Base-by-base conservation (phyloP, 1,140 invertebrate species). In the Cherax destructor region DNA sequence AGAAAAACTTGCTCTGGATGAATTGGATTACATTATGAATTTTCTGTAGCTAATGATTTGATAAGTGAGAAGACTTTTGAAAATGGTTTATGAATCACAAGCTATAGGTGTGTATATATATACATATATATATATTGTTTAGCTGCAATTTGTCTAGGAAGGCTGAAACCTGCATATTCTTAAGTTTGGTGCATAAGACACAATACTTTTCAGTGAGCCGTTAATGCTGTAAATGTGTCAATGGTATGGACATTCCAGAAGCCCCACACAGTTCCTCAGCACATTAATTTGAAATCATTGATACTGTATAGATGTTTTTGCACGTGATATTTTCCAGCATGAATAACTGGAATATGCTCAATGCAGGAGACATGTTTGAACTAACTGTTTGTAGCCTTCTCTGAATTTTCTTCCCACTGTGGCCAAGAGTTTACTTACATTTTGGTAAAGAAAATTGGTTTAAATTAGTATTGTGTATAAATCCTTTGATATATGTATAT, bases 231-330 rank as follows among this genome's bases (percentile, higher is more conserved):
- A 74, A 74, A 30, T n/a, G 7, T 30, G 24, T 74, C n/a, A 30
- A n/a, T 74, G 69, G 69, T 74, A 10, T 30, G 11, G 30, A 74
- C 69, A 74, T 74, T 74, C 69, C 69, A 74, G 21, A 74, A 24
- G 69, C 69, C 69, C 24, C n/a, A 74, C 69, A 74, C 69, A 74
- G 69, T n/a, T 74, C 69, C 69, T 74, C 69, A 10, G 24, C 16
- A 24, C 9, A 30, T 9, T 10, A 74, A 74, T 74, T 74, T 74
- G 13, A 74, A 30, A 30, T 30, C 21, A 74, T 24, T 74, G 69
- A 9, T 30, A 6, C 4, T 30, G n/a, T 6, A 74, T 30, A 30
- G 6, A 74, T 24, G 24, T 9, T 74, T 74, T 74, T 74, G 69
- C 11, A 74, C 30, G 5, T 74, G 65, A 30, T 9, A 30, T 21